Evolutionary conservation across 2,888 invertebrate species (phyloP).

Genomic region (Cantharis lateralis): DNA sequence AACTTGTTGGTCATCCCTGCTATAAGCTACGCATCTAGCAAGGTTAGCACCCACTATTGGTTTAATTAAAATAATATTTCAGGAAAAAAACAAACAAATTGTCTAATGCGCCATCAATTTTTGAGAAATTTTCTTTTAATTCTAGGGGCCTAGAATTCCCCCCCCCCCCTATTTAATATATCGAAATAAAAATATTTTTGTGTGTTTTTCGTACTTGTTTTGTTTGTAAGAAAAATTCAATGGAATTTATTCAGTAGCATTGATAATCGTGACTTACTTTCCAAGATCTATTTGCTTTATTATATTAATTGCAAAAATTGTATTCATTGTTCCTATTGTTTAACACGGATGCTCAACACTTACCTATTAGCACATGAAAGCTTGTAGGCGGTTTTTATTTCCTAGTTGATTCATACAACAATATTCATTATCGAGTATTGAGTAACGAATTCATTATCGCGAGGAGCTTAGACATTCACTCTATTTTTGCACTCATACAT

Average conservation of each 20-base stretch:
- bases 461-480: conserved; percentile 10
- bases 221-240: too few relatives aligned
- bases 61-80: too few relatives aligned
- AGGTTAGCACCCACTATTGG: too few relatives aligned
- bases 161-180: too few relatives aligned
- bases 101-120: too few relatives aligned
- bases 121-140: too few relatives aligned
- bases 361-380: background rate
- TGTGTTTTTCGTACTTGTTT: background rate
- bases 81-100: too few relatives aligned
- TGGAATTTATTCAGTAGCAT: background rate
- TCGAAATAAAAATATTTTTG: background rate
- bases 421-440: conserved; percentile 9
- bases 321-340: background rate
- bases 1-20: too few relatives aligned
- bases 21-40: too few relatives aligned
- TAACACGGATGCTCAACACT: background rate
- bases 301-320: background rate
- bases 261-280: background rate
- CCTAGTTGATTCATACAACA: conserved; percentile 8
- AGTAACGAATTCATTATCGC: conserved; percentile 13
- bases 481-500: background rate
- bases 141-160: too few relatives aligned
- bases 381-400: conserved; percentile 17
- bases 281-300: background rate